Evolutionary conservation across 2,888 invertebrate genomes (phyloP).

Genomic region (Lasioglossum vierecki): DNA sequence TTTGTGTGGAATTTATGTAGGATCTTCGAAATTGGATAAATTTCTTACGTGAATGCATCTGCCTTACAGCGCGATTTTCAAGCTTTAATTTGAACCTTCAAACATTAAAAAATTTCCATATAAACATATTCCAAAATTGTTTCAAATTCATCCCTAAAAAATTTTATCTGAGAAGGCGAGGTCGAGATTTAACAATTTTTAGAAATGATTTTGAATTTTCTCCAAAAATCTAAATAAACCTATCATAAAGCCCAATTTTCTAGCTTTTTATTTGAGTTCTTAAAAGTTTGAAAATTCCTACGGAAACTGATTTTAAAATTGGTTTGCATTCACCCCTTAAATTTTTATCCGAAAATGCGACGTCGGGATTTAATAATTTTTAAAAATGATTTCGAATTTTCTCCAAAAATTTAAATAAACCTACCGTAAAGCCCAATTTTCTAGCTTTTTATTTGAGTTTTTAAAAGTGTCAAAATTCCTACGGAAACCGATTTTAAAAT

Average conservation of each 20-base stretch:
- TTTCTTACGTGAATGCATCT: neutral
- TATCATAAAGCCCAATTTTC: neutral
- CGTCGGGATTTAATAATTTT: neutral
- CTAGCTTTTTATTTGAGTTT: neutral
- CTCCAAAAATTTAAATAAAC: neutral
- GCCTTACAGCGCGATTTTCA: neutral
- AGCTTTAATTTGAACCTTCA: neutral
- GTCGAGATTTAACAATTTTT: neutral
- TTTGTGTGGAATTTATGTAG: neutral
- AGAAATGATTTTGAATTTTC: neutral
- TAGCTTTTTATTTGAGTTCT: neutral
- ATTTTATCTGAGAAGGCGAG: neutral
- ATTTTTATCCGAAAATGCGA: neutral
- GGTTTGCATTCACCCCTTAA: neutral
- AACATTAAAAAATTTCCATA: accelerated
- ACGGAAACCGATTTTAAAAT: neutral
- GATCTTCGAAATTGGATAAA: neutral
- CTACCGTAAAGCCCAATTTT: neutral
- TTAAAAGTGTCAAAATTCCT: neutral
- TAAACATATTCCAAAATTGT: neutral
- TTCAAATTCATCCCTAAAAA: neutral
- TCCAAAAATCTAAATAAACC: neutral
- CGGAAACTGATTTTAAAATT: neutral
- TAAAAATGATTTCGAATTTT: neutral
- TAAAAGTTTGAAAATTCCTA: neutral